phyloP scores from a whole-genome alignment of 2,113 vertebrate species.

The Scalopus aquaticus region DNA sequence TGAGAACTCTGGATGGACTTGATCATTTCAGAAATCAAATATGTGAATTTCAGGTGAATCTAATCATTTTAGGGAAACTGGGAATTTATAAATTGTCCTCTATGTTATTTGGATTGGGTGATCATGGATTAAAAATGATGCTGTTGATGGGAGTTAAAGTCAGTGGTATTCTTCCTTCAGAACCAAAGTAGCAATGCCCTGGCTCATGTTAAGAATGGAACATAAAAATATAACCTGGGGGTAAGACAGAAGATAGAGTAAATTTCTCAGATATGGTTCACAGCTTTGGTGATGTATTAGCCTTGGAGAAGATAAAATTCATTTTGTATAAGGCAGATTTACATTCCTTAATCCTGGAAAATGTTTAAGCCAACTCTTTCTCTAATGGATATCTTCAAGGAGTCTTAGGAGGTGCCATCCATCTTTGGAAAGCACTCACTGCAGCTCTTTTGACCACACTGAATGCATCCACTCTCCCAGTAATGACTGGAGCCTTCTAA shows the following conservation, averaged over 20 bases:
- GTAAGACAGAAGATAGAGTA: not conserved
- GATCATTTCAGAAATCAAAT: not conserved
- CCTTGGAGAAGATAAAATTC: slow-evolving; percentile 21
- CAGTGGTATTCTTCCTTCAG: not conserved
- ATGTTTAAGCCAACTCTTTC: not conserved
- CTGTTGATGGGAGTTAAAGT: not conserved
- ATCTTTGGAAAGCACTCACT: not conserved
- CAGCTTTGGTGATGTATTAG: not conserved
- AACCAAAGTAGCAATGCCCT: not conserved
- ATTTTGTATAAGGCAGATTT: not conserved
- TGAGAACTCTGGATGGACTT: not conserved
- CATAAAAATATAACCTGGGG: not conserved
- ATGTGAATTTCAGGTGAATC: not conserved
- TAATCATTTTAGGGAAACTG: not conserved
- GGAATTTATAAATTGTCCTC: not conserved
- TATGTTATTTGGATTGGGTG: not conserved
- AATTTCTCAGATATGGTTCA: not conserved
- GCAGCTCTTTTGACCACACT: not conserved
- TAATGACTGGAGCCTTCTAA: not conserved
- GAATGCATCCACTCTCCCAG: not conserved
- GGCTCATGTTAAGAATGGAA: not conserved
- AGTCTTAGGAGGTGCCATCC: not conserved
- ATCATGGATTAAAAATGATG: not conserved
- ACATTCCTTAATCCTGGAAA: not conserved
- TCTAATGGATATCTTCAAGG: not conserved